Base-by-base conservation (phyloP, 2,113 vertebrate genomes). In the Reinhardtius hippoglossoides region DNA sequence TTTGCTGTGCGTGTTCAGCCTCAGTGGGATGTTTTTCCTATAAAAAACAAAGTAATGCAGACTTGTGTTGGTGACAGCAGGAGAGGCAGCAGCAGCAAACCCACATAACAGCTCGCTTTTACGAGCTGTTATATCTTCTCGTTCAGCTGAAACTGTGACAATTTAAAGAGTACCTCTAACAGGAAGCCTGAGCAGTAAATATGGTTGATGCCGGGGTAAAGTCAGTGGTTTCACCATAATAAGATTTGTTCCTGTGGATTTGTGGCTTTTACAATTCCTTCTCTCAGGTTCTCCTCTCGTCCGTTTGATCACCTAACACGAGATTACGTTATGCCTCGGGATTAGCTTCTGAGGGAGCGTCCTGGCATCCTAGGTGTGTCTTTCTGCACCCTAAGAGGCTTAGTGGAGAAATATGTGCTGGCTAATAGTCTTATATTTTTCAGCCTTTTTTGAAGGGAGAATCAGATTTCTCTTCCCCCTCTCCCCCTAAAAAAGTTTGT, bases 221-320 rank as follows among this genome's bases (percentile, higher is more conserved):
- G 84, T 81, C 84, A 81, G 73, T 87, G 78, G 78, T 84, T 87
- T 82, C 31, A 3, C 86, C 67, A 20, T 91, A 94, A 95, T 92
- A 87, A 93, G 94, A 94, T 94, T 94, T 94, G 88, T 89, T 94
- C 80, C 88, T 86, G 83, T 57, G 90, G 92, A 94, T 94, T 93
- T 92, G 83, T 67, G 78, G 78, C 82, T 90, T 75, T 88, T 92
- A 93, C 91, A 90, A 85, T 90, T 93, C 84, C 87, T 84, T 83
- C 78, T 93, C 83, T 78, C 84, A 92, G 87, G 88, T 92, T 92
- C 68, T 67, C 75, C 72, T 88, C 82, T 80, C 77, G 71, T 88
- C 83, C 80, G 91, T 94, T 95, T 95, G 93, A 94, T 95, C 93
- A 94, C 89, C 89, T 89, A 90, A 93, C 90, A 92, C 7, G 55